A percentile compares a stretch with the other conserved stretches of the same genome.
phyloP scores from a whole-genome alignment of 2,113 vertebrate species.

The Elephas maximus region DNA sequence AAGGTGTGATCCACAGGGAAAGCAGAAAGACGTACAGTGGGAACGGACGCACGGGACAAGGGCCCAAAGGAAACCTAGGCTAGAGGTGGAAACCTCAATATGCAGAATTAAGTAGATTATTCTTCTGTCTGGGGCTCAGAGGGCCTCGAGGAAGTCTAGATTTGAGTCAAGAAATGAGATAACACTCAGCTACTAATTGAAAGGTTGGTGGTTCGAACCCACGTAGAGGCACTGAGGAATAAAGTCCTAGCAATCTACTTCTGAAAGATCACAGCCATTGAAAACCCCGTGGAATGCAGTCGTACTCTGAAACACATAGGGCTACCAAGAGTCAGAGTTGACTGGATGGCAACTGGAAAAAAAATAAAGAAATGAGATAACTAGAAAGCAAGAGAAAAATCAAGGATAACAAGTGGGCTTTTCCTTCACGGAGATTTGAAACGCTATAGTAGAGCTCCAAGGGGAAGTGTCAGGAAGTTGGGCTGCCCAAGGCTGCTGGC shows the following conservation, averaged over 20 bases:
- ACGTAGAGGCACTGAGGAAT: background rate
- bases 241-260: background rate
- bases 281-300: background rate
- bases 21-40: background rate
- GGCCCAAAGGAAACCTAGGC: background rate
- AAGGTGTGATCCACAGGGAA: background rate
- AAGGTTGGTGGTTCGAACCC: background rate
- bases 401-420: background rate
- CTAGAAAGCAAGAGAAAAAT: conserved; percentile 46
- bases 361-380: background rate
- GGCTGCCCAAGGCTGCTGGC: background rate
- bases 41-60: background rate
- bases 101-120: background rate
- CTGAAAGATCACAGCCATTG: background rate
- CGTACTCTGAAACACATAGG: background rate
- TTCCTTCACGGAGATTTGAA: conserved; percentile 55
- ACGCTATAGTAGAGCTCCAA: background rate
- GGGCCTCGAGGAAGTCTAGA: background rate
- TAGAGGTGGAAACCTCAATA: background rate
- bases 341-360: background rate
- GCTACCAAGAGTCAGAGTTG: background rate
- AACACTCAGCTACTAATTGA: background rate
- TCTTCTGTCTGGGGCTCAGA: conserved; percentile 16
- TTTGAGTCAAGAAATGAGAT: conserved; percentile 48
- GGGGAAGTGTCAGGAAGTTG: background rate